Base-by-base conservation (phyloP, 64 coral and sea anemone species). In the Hydrozoanthus tunicans region DNA sequence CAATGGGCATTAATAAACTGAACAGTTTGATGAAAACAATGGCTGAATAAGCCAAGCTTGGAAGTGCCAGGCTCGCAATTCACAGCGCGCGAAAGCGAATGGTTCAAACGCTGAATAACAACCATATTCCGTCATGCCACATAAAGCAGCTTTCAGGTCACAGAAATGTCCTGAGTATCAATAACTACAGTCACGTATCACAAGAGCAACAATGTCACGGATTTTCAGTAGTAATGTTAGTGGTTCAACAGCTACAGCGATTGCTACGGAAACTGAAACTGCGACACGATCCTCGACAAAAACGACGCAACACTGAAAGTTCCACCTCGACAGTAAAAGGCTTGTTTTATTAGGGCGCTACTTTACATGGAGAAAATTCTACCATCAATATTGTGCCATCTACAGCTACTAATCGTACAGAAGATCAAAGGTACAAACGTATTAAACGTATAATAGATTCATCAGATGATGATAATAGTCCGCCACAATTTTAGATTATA, bases 31-130 rank as follows among this genome's bases (percentile, higher is more conserved):
- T 93, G 94, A 96, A 93, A 80, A 88, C 4, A 52, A 91, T 96
- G 88, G 86, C 91, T 27, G 56, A 71, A 20, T 93, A 91, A 86
- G 91, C 91, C 26, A 51, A 76, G 17, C 62, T 93, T 51, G 90
- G 74, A 6, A 70, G 58, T 23, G 11, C 58, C 56, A 72, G 58
- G n/a, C 26, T 96, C 5, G 63, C 65, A 81, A 96, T 93, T 55
- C 94, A 96, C 88, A 96, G 91, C 58, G 94, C 71, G 25, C 82
- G 94, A 72, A 93, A 96, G 64, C 77, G 52, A 78, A 96, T 93
- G 86, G 63, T 90, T 17, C 94, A 96, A 85, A 96, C 71, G 25
- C 70, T 90, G 64, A 78, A 51, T 58, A 58, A 96, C 61, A 93
- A 90, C 32, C 54, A 93, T 26, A 32, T 93, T 64, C 88, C 94